phyloP scores from a whole-genome alignment of 2,797 vertebrate species.

The Sebastes aleutianus region DNA sequence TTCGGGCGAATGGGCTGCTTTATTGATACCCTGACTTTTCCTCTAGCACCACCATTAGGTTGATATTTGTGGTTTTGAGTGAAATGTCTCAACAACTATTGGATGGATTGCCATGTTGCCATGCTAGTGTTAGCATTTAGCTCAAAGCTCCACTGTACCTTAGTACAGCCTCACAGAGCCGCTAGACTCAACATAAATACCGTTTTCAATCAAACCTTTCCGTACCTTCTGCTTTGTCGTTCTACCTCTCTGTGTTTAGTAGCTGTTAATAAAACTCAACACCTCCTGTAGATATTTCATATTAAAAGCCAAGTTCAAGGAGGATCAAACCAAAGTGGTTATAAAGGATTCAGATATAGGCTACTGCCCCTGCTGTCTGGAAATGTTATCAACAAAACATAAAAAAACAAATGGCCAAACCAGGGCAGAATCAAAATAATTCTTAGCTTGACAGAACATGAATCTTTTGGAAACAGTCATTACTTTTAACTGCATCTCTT shows the following conservation, averaged over 20 bases:
- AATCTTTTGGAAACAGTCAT: conserved; percentile 35
- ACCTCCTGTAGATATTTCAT: not conserved
- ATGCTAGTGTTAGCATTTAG: not conserved
- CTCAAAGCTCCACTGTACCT: not conserved
- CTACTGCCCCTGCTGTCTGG: not conserved
- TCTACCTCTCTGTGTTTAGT: not conserved
- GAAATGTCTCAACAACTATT: not conserved
- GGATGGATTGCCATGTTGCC: not conserved
- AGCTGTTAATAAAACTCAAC: not conserved
- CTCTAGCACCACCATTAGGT: no score
- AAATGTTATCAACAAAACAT: not conserved
- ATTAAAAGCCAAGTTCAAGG: not conserved
- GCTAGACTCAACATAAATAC: not conserved
- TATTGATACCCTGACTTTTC: no score
- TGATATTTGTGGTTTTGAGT: no score
- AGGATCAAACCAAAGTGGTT: not conserved
- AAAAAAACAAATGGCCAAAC: conserved; percentile 10
- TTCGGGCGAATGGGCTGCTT: accelerated
- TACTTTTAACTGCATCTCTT: conserved; percentile 39
- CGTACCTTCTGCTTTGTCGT: not conserved
- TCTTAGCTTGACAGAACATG: conserved; percentile 6
- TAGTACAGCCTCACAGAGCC: not conserved
- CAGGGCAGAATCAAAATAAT: conserved; percentile 3
- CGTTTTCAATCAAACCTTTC: not conserved
- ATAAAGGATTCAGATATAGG: not conserved